phyloP scores from a whole-genome alignment of 1,140 invertebrate genomes.

The Panonychus citri region DNA sequence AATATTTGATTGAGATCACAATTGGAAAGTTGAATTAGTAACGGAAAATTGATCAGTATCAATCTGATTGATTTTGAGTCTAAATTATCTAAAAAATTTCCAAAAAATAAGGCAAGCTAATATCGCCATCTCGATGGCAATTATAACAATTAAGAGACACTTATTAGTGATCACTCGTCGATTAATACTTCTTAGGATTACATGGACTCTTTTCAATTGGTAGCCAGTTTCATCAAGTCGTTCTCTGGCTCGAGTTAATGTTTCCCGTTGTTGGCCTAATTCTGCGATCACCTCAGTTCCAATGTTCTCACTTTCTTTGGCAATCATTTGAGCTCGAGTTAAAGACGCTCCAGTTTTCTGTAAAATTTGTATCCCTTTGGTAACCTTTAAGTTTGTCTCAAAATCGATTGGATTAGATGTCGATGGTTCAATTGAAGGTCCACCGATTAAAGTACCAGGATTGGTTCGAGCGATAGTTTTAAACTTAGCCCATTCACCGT shows the following conservation, averaged over 20 bases:
- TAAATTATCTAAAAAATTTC: not conserved
- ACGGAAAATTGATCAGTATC: too few relatives aligned
- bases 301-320: conserved; percentile 49
- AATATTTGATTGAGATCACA: too few relatives aligned
- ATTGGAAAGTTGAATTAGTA: too few relatives aligned
- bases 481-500: conserved; percentile 6
- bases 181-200: conserved; percentile 35
- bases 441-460: not conserved
- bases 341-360: conserved; percentile 39
- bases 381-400: not conserved
- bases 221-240: conserved; percentile 35
- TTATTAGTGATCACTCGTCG: conserved; percentile 39
- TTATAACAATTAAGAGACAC: conserved; percentile 38
- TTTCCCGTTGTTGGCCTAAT: conserved; percentile 35
- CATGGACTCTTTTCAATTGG: conserved; percentile 31
- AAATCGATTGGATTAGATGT: not conserved
- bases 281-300: conserved; percentile 45
- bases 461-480: not conserved
- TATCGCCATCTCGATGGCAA: conserved; percentile 35
- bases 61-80: too few relatives aligned
- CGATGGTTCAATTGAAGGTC: not conserved
- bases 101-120: conserved; percentile 18
- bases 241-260: conserved; percentile 32
- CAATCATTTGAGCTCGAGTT: conserved; percentile 39
- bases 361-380: conserved; percentile 33